Conservation (phyloP, 2,797 vertebrate species). For the Erethizon dorsatum region DNA sequence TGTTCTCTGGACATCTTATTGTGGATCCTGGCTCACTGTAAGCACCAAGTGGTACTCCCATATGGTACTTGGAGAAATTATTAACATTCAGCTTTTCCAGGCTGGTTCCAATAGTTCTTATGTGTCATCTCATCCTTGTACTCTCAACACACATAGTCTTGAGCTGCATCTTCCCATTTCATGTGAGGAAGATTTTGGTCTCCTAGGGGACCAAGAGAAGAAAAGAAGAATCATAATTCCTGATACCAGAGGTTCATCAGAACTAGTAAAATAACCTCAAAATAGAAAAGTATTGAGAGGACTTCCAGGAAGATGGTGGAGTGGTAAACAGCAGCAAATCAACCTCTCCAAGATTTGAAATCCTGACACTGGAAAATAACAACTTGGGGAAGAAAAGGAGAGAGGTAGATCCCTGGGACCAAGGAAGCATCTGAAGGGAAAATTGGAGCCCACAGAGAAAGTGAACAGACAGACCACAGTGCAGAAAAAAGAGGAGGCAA, state of each 20-base stretch:
- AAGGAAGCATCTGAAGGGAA: background rate
- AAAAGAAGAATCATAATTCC: background rate
- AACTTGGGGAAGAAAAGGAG: background rate
- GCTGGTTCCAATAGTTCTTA: background rate
- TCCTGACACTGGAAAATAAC: background rate
- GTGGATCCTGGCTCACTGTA: background rate
- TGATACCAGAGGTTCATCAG: background rate
- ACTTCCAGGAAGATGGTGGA: background rate
- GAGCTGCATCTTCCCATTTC: background rate
- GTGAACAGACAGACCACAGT: background rate
- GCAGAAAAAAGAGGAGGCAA: background rate
- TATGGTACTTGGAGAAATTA: background rate
- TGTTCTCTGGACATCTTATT: background rate
- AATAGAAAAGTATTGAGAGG: background rate
- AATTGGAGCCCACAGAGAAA: background rate
- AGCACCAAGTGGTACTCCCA: background rate
- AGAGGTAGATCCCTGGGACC: background rate
- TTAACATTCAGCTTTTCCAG: background rate
- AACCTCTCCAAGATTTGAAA: background rate
- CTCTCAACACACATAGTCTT: background rate
- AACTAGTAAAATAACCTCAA: background rate
- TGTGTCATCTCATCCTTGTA: background rate
- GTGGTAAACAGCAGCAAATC: background rate
- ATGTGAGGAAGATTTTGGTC: background rate
- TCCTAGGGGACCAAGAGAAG: background rate